These are phyloP conservation scores for Psephotus haematonotus DNA, from an alignment of 2,113 vertebrate genomes.

Conservation along the genomic window DNA sequence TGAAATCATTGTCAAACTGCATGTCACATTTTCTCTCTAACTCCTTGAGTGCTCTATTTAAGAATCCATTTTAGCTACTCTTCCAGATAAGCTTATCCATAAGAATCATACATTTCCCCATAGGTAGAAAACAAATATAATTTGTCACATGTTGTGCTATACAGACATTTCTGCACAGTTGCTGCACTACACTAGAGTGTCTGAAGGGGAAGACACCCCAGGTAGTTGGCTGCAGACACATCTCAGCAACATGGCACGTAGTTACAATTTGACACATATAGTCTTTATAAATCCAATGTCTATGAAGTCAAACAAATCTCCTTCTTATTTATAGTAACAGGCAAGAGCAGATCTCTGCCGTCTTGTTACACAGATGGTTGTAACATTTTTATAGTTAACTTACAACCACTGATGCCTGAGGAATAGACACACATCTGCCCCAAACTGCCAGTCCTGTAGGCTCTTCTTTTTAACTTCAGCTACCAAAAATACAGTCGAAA, in stretches of 20 bases:
- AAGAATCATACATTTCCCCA: constrained; percentile 28
- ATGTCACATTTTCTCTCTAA: neutral
- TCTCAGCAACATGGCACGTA: constrained; percentile 23
- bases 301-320: constrained; percentile 67
- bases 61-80: constrained; percentile 4
- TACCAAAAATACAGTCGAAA: constrained; percentile 43
- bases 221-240: constrained; percentile 60
- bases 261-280: constrained; percentile 46
- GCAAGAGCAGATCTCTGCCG: constrained; percentile 58
- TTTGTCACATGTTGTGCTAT: neutral
- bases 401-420: constrained; percentile 72
- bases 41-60: neutral
- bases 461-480: constrained; percentile 65
- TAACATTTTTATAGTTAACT: constrained; percentile 75
- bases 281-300: constrained; percentile 63
- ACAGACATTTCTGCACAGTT: constrained; percentile 30
- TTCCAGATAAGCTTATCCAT: neutral
- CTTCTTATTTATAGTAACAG: constrained; percentile 65
- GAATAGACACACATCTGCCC: constrained; percentile 74
- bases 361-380: constrained; percentile 76
- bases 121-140: constrained; percentile 6
- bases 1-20: neutral
- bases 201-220: constrained; percentile 54
- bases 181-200: neutral
- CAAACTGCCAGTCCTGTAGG: constrained; percentile 68